Evolutionary conservation across 2,888 invertebrate species (phyloP).

Genomic region (Apamea anceps): DNA sequence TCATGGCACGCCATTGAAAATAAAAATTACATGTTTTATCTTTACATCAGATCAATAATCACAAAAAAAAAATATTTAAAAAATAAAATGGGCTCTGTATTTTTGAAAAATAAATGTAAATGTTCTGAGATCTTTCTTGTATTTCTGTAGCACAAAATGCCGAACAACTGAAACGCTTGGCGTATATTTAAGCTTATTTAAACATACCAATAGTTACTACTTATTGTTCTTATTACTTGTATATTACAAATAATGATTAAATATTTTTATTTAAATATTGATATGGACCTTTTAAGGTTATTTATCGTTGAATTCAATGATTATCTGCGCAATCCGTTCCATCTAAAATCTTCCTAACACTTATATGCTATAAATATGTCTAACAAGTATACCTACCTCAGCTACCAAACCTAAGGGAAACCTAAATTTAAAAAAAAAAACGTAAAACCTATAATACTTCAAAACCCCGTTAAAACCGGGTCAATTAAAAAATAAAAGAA

Average conservation of each 20-base stretch:
- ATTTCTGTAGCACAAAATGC: conserved; percentile 50
- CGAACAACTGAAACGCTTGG: conserved; percentile 83
- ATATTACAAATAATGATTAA: conserved; percentile 88
- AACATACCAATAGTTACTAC: conserved; percentile 84
- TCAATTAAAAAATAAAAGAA: conserved; percentile 75
- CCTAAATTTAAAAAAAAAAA: conserved; percentile 70
- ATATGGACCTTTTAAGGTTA: conserved; percentile 90
- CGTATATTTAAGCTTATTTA: conserved; percentile 77
- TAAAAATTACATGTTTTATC: conserved; percentile 64
- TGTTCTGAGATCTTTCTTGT: conserved; percentile 63
- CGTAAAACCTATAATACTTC: conserved; percentile 88
- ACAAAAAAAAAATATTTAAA: conserved; percentile 65
- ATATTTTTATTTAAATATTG: conserved; percentile 87
- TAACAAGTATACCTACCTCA: conserved; percentile 81
- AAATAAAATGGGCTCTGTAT: conserved; percentile 62
- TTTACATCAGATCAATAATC: conserved; percentile 76
- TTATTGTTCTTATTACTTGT: conserved; percentile 88
- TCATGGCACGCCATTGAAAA: conserved; percentile 69
- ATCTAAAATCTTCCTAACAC: conserved; percentile 78
- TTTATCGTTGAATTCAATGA: conserved; percentile 83
- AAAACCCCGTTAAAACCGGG: conserved; percentile 88
- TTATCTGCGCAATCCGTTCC: conserved; percentile 78
- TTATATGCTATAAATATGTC: conserved; percentile 74
- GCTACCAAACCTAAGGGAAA: conserved; percentile 78
- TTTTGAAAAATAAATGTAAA: conserved; percentile 62